These are phyloP conservation scores for Thalassoma bifasciatum DNA, from an alignment of 2,113 vertebrate genomes.

Conservation along the genomic window DNA sequence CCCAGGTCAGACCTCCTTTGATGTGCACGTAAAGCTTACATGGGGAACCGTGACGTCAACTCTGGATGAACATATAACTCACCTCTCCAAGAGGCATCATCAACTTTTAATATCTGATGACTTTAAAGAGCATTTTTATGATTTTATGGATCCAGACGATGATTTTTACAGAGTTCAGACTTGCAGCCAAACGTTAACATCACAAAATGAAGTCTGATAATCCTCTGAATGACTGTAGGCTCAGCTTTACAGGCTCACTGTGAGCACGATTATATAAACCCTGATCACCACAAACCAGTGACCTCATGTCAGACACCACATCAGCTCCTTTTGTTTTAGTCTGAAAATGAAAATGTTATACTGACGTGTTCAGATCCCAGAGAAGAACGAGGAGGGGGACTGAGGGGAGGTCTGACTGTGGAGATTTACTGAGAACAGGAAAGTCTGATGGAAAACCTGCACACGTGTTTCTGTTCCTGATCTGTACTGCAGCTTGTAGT, in stretches of 20 bases:
- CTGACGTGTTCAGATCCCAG: conserved; percentile 10
- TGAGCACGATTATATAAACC: conserved; percentile 9
- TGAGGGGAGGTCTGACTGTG: not conserved
- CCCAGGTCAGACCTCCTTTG: too few species aligned
- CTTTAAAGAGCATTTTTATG: not conserved
- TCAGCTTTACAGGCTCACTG: not conserved
- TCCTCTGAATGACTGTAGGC: not conserved
- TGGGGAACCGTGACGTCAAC: conserved; percentile 25
- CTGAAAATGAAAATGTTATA: conserved; percentile 51
- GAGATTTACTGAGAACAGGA: conserved; percentile 6
- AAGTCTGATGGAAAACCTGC: conserved; percentile 26
- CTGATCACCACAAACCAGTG: not conserved
- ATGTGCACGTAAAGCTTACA: not conserved
- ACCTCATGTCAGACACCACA: conserved; percentile 57
- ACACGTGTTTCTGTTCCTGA: conserved; percentile 1
- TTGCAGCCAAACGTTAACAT: not conserved
- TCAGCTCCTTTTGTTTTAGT: conserved; percentile 37
- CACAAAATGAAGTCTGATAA: not conserved
- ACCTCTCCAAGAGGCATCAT: not conserved
- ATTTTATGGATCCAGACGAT: not conserved
- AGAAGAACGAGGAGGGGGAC: conserved; percentile 13
- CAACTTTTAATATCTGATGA: not conserved
- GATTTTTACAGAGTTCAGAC: not conserved
- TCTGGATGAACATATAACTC: conserved; percentile 1
- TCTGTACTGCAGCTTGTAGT: not conserved